These are phyloP conservation scores for Philypnodon macrostomus DNA, from an alignment of 2,797 vertebrate species.

Conservation along the genomic window DNA sequence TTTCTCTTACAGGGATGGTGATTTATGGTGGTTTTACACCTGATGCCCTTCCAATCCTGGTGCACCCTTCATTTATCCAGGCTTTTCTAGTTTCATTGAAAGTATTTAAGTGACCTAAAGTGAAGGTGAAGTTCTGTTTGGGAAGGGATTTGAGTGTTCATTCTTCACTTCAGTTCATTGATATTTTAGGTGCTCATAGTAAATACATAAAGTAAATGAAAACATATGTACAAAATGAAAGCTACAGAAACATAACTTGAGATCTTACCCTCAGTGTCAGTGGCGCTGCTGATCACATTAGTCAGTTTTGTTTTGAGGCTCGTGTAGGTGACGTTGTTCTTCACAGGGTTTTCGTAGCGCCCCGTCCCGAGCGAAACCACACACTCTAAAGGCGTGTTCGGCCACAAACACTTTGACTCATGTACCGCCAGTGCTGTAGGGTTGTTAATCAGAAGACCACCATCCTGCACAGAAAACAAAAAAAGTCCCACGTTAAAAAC, in stretches of 20 bases:
- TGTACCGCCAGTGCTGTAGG: slow-evolving; percentile 91
- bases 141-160: too few species aligned
- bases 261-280: slow-evolving; percentile 90
- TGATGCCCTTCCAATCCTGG: too few species aligned
- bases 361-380: slow-evolving; percentile 93
- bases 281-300: slow-evolving; percentile 95
- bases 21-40: too few species aligned
- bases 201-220: too few species aligned
- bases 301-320: slow-evolving; percentile 92
- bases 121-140: too few species aligned
- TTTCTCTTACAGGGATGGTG: too few species aligned
- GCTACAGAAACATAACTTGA: neutral
- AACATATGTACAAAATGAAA: too few species aligned
- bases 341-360: slow-evolving; percentile 81
- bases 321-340: slow-evolving; percentile 79
- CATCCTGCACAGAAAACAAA: slow-evolving; percentile 80
- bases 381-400: slow-evolving; percentile 86
- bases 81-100: too few species aligned
- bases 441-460: slow-evolving; percentile 94
- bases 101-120: too few species aligned
- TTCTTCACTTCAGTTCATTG: too few species aligned
- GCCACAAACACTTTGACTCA: slow-evolving; percentile 94
- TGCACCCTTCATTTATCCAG: too few species aligned
- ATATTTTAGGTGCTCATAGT: neutral
- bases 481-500: slow-evolving; percentile 16